These are phyloP conservation scores for Etia nguti DNA, from an alignment of 2,113 vertebrate genomes.

Conservation along the genomic window DNA sequence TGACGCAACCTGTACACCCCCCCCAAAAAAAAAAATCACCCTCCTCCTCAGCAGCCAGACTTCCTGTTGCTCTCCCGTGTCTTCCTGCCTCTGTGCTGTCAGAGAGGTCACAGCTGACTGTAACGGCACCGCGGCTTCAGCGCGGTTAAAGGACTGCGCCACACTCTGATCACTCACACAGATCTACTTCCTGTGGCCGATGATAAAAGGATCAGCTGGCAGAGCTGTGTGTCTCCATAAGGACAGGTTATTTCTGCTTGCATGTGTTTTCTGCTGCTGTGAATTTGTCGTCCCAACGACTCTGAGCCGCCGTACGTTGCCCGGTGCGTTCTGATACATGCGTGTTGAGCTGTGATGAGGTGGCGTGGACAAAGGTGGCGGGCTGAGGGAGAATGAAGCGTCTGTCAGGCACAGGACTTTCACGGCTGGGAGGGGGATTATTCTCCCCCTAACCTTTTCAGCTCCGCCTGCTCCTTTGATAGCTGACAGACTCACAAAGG, in stretches of 20 bases:
- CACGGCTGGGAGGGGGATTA: slow-evolving; percentile 53
- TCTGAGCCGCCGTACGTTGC: not conserved
- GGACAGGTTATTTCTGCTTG: not conserved
- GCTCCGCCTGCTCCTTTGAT: slow-evolving; percentile 72
- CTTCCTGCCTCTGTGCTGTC: not conserved
- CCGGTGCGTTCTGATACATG: not conserved
- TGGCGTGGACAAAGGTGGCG: not conserved
- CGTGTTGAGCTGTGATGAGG: not conserved
- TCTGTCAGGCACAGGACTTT: not conserved
- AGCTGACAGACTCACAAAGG: slow-evolving; percentile 74
- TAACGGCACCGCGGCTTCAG: not conserved
- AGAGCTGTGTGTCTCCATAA: not conserved
- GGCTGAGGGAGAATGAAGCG: slow-evolving; percentile 18
- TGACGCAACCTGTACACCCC: slow-evolving; percentile 72
- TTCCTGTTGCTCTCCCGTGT: not conserved
- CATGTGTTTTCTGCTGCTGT: not conserved
- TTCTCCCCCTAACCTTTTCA: slow-evolving; percentile 78
- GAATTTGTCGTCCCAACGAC: not conserved
- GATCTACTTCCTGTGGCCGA: not conserved
- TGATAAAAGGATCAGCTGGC: not conserved
- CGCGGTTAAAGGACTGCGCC: not conserved
- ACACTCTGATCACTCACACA: not conserved
- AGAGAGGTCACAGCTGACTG: not conserved
- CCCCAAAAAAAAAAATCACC: not conserved
- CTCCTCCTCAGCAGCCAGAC: not conserved